Evolutionary conservation across 2,797 vertebrate genomes (phyloP).

Genomic region (Gymnoscopelus braueri): DNA sequence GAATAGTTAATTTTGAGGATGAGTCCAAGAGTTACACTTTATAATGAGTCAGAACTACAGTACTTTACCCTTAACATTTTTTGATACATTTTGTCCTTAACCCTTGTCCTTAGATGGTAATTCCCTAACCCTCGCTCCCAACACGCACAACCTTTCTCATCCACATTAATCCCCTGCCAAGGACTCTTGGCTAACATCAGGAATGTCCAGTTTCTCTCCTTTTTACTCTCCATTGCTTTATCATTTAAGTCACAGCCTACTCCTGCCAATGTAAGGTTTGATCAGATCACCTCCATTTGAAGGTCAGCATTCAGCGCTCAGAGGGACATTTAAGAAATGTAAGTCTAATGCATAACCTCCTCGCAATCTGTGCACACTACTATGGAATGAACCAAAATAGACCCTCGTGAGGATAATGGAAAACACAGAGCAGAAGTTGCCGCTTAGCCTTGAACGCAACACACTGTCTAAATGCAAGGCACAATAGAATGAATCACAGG

Average conservation of each 20-base stretch:
- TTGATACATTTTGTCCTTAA: slow-evolving; percentile 42
- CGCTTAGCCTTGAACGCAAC: slow-evolving; percentile 28
- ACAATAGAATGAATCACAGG: slow-evolving; percentile 20
- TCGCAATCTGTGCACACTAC: neutral
- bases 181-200: slow-evolving; percentile 61
- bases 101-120: slow-evolving; percentile 42
- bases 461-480: slow-evolving; percentile 20
- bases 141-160: slow-evolving; percentile 42
- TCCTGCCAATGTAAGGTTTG: slow-evolving; percentile 49
- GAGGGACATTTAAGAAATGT: slow-evolving; percentile 43
- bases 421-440: neutral
- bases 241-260: slow-evolving; percentile 58
- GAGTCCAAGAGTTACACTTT: too few relatives aligned
- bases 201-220: slow-evolving; percentile 39
- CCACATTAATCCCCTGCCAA: slow-evolving; percentile 60
- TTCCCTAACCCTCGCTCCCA: slow-evolving; percentile 42
- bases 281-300: slow-evolving; percentile 60
- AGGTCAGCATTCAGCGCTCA: slow-evolving; percentile 64
- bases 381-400: slow-evolving; percentile 26
- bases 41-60: too few relatives aligned
- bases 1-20: too few relatives aligned
- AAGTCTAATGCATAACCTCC: slow-evolving; percentile 45
- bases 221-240: slow-evolving; percentile 28
- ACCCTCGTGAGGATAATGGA: neutral
- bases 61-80: neutral